These are phyloP conservation scores for Auanema sp. DNA, from an alignment of 2,888 invertebrate species.

Conservation along the genomic window DNA sequence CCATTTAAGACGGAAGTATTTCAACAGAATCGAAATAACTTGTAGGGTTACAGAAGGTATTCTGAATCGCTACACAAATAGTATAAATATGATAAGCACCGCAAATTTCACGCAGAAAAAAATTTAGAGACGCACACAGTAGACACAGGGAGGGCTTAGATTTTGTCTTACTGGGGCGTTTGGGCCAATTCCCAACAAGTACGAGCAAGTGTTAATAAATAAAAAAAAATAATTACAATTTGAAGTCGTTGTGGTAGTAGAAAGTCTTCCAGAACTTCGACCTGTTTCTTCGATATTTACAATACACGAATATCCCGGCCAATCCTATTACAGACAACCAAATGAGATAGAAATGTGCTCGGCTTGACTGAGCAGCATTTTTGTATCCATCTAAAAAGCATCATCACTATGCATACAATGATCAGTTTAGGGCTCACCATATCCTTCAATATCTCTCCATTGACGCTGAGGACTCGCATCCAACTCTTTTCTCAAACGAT, in stretches of 20 bases:
- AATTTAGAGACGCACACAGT: neutral
- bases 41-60: too few species aligned
- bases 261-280: slow-evolving; percentile 63
- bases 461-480: slow-evolving; percentile 50
- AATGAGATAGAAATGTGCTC: slow-evolving; percentile 34
- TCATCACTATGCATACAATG: neutral
- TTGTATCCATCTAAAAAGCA: neutral
- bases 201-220: slow-evolving; percentile 10
- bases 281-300: slow-evolving; percentile 59
- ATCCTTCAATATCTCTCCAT: slow-evolving; percentile 51
- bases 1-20: neutral
- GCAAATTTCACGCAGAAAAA: neutral
- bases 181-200: too few species aligned
- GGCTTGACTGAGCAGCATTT: slow-evolving; percentile 12
- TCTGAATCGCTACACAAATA: neutral
- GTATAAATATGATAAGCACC: neutral
- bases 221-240: slow-evolving; percentile 52
- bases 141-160: neutral
- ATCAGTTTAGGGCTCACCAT: slow-evolving; percentile 20
- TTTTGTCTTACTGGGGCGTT: neutral
- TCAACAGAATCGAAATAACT: neutral
- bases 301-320: slow-evolving; percentile 49
- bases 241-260: slow-evolving; percentile 63
- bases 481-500: slow-evolving; percentile 29
- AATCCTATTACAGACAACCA: slow-evolving; percentile 45